These are phyloP conservation scores for Pyrrhia umbra DNA, from an alignment of 2,888 invertebrate species.

Conservation along the genomic window DNA sequence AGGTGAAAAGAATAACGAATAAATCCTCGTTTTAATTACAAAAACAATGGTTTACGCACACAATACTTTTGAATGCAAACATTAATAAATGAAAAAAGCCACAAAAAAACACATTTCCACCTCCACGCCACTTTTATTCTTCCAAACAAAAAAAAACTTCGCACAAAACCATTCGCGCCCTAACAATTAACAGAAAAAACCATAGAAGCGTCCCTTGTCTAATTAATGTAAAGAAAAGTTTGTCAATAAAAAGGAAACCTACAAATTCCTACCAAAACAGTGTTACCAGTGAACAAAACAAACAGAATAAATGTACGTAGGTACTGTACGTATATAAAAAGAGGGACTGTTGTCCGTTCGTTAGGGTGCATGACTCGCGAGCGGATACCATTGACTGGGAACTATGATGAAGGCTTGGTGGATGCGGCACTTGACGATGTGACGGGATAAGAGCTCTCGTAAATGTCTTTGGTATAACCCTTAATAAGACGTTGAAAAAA, in stretches of 20 bases:
- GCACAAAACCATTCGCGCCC: constrained; percentile 49
- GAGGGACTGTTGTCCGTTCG: constrained; percentile 76
- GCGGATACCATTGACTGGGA: constrained; percentile 75
- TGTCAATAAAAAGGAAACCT: constrained; percentile 78
- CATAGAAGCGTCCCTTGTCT: constrained; percentile 62
- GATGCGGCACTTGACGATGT: constrained; percentile 66
- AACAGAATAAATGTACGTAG: constrained; percentile 77
- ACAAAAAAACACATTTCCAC: constrained; percentile 8
- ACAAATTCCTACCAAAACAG: constrained; percentile 78
- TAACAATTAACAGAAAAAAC: constrained; percentile 57
- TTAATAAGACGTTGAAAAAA: neutral
- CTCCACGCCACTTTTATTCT: constrained; percentile 12
- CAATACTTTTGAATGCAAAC: constrained; percentile 1
- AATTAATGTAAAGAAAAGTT: constrained; percentile 70
- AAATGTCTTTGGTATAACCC: neutral
- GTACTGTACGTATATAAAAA: constrained; percentile 68
- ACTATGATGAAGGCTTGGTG: constrained; percentile 52
- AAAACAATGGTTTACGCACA: neutral
- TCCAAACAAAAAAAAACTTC: constrained; percentile 34
- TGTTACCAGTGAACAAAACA: constrained; percentile 76
- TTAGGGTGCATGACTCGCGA: constrained; percentile 89
- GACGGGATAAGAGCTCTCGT: neutral
- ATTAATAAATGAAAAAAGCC: neutral
- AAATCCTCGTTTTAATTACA: constrained; percentile 7
- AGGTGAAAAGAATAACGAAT: constrained; percentile 2